phyloP scores from a whole-genome alignment of 2,113 vertebrate genomes.

The Odontesthes bonariensis region DNA sequence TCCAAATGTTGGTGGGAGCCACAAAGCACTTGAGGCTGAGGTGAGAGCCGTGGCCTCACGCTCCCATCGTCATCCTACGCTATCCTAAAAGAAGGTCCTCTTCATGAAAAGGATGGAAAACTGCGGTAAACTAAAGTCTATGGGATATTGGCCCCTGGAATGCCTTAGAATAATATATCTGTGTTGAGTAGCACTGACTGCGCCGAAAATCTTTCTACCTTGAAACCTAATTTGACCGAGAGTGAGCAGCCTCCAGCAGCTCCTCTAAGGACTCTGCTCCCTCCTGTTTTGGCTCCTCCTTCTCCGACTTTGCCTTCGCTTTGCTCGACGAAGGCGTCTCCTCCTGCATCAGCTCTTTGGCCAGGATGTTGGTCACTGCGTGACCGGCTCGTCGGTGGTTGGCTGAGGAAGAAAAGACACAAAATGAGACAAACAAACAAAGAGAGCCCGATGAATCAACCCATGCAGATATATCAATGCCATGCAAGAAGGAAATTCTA shows the following conservation, averaged over 20 bases:
- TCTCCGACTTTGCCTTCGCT: slow-evolving; percentile 26
- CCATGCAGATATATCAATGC: slow-evolving; percentile 23
- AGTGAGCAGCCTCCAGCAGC: slow-evolving; percentile 68
- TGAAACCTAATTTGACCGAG: slow-evolving; percentile 72
- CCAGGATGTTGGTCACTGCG: slow-evolving; percentile 89
- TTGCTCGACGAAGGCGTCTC: slow-evolving; percentile 63
- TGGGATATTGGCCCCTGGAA: slow-evolving; percentile 38
- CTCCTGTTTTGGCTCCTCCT: slow-evolving; percentile 57
- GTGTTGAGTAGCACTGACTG: slow-evolving; percentile 18
- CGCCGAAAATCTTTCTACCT: background rate
- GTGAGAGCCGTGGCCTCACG: slow-evolving; percentile 32
- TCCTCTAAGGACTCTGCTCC: slow-evolving; percentile 78
- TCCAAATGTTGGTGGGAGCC: slow-evolving; percentile 25
- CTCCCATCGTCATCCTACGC: slow-evolving; percentile 12
- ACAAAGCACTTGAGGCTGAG: slow-evolving; percentile 14
- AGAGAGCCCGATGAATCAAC: background rate
- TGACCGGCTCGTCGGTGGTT: slow-evolving; percentile 88
- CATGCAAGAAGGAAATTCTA: background rate
- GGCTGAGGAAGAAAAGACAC: slow-evolving; percentile 74
- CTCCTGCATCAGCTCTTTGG: slow-evolving; percentile 89
- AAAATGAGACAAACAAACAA: background rate
- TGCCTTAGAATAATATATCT: slow-evolving; percentile 21
- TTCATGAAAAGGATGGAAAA: slow-evolving; percentile 13
- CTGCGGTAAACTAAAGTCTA: slow-evolving; percentile 16
- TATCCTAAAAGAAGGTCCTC: slow-evolving; percentile 32